Evolutionary conservation across 2,113 vertebrate species (phyloP).

Genomic region (Thunnus maccoyii): DNA sequence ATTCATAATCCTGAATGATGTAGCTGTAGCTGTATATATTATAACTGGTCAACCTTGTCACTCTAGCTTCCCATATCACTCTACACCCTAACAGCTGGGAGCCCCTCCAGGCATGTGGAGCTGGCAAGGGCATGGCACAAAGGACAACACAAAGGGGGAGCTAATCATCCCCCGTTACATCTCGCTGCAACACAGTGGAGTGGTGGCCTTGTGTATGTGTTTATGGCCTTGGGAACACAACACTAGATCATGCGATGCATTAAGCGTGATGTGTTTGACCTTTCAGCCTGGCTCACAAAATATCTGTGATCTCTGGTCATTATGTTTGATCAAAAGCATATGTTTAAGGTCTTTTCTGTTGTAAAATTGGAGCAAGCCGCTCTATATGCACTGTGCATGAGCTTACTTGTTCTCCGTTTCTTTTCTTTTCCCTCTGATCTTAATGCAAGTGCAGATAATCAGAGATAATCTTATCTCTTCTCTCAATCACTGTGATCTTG

Average conservation of each 20-base stretch:
- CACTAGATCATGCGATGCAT: not conserved
- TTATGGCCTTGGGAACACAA: not conserved
- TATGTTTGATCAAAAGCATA: conserved; percentile 11
- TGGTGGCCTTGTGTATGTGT: not conserved
- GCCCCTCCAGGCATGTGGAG: conserved; percentile 26
- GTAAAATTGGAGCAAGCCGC: not conserved
- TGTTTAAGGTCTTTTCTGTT: not conserved
- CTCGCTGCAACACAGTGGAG: not conserved
- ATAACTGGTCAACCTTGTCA: not conserved
- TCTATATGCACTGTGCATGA: not conserved
- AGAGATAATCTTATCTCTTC: conserved; percentile 61
- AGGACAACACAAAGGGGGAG: conserved; percentile 20
- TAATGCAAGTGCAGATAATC: conserved; percentile 62
- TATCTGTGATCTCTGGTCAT: conserved; percentile 15
- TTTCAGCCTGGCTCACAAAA: conserved; percentile 1
- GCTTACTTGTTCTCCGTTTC: conserved; percentile 12
- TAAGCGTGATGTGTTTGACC: conserved; percentile 4
- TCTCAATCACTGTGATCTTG: conserved; percentile 69
- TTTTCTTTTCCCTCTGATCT: conserved; percentile 39
- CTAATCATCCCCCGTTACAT: conserved; percentile 51
- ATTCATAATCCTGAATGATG: conserved; percentile 3
- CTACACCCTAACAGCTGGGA: conserved; percentile 27
- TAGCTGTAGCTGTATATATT: not conserved
- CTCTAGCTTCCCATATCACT: not conserved
- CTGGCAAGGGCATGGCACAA: conserved; percentile 15